Conservation (phyloP, 2,888 invertebrate species). For the Drosophila antonietae region DNA sequence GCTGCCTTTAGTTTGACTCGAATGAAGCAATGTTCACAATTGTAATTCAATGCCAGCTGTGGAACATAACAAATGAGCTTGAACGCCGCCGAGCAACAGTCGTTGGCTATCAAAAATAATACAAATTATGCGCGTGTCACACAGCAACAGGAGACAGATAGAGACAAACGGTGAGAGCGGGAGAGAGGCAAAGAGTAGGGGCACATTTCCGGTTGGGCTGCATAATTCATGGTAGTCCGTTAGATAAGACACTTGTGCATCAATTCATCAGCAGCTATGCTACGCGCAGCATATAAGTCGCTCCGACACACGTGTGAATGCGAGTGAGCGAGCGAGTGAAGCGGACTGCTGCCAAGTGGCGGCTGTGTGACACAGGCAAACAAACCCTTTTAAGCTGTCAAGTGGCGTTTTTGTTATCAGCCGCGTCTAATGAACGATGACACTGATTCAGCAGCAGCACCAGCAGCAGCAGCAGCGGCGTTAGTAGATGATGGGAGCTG, state of each 20-base stretch:
- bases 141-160: slow-evolving; percentile 38
- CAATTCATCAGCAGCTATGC: slow-evolving; percentile 48
- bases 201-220: slow-evolving; percentile 16
- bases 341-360: neutral
- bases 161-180: neutral
- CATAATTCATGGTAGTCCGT: slow-evolving; percentile 37
- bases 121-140: slow-evolving; percentile 62
- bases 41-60: slow-evolving; percentile 62
- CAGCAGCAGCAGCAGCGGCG: neutral
- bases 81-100: slow-evolving; percentile 39
- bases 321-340: neutral
- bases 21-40: slow-evolving; percentile 34
- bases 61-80: slow-evolving; percentile 56
- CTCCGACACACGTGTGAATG: slow-evolving; percentile 45
- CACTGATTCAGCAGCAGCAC: slow-evolving; percentile 43
- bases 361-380: slow-evolving; percentile 5
- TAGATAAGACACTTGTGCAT: slow-evolving; percentile 40
- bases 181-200: neutral
- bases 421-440: slow-evolving; percentile 70
- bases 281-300: slow-evolving; percentile 34
- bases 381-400: slow-evolving; percentile 80
- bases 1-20: neutral
- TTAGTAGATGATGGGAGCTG: neutral
- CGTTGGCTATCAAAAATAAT: slow-evolving; percentile 56
- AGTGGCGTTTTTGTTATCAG: slow-evolving; percentile 59